phyloP scores from a whole-genome alignment of 2,888 invertebrate species.

The Acanthococcus lagerstroemiae region DNA sequence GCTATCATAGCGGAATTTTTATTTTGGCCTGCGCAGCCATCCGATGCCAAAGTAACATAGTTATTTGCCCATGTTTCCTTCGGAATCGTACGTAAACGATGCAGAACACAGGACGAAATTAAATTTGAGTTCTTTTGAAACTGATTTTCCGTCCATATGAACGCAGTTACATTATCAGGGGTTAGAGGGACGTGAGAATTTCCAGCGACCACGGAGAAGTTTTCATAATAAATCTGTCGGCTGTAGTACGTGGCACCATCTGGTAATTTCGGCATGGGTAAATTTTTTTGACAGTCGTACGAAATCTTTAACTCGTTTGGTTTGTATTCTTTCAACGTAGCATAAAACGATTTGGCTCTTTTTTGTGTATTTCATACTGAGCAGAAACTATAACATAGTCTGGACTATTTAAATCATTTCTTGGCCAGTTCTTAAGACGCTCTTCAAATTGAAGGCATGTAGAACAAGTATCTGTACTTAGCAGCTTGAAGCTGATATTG shows the following conservation, averaged over 20 bases:
- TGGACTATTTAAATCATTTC: not conserved
- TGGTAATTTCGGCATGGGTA: constrained; percentile 38
- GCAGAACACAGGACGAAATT: constrained; percentile 38
- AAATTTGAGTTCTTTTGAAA: constrained; percentile 38
- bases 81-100: constrained; percentile 17
- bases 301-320: constrained; percentile 35
- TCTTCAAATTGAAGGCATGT: not conserved
- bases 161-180: constrained; percentile 37
- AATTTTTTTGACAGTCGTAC: constrained; percentile 40
- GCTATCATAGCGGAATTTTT: constrained; percentile 1
- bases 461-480: not conserved
- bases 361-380: no score
- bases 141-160: constrained; percentile 39
- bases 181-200: constrained; percentile 37
- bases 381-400: constrained; percentile 22
- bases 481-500: not conserved
- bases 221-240: constrained; percentile 40
- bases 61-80: not conserved
- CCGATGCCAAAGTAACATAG: not conserved
- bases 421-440: not conserved
- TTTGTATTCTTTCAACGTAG: constrained; percentile 33
- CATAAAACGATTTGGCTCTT: constrained; percentile 36
- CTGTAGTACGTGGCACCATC: constrained; percentile 40
- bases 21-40: constrained; percentile 1
- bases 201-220: constrained; percentile 40